A percentile compares a stretch with the other conserved stretches of the same genome.
Evolutionary conservation across 2,113 vertebrate species (phyloP).

Genomic region (Chionomys nivalis): DNA sequence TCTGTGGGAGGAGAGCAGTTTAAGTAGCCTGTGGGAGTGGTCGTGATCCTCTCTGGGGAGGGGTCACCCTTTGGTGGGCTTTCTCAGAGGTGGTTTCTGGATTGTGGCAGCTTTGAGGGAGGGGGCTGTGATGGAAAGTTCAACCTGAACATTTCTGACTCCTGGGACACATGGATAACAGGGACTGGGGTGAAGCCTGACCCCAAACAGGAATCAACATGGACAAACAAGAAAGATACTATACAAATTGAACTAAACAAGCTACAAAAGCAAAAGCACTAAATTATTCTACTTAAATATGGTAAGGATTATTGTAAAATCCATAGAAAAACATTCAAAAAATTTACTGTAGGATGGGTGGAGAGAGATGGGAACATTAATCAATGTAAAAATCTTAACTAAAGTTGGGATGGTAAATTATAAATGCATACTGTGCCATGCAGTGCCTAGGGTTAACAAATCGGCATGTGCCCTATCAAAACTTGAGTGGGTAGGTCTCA

Average conservation of each 20-base stretch:
- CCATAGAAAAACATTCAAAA: neutral
- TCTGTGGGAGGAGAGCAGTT: too few species aligned
- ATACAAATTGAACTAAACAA: neutral
- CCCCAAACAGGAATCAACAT: neutral
- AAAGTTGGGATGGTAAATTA: neutral
- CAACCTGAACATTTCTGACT: too few species aligned
- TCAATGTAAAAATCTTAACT: neutral
- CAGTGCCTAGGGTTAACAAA: neutral
- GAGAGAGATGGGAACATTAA: neutral
- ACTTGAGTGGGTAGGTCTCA: neutral
- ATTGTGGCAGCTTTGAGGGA: too few species aligned
- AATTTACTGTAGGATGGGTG: too few species aligned
- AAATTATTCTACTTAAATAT: neutral
- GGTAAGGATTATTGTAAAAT: neutral
- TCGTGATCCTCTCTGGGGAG: too few species aligned
- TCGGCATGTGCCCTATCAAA: too few species aligned
- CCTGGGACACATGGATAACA: too few species aligned
- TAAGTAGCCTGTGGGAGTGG: too few species aligned
- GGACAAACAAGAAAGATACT: neutral
- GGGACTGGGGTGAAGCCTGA: too few species aligned
- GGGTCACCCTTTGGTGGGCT: too few species aligned
- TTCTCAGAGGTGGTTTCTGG: too few species aligned
- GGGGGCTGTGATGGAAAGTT: too few species aligned
- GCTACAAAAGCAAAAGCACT: neutral
- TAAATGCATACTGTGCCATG: neutral